Evolutionary conservation across 1,140 invertebrate species (phyloP).

Genomic region (Eumeta japonica): DNA sequence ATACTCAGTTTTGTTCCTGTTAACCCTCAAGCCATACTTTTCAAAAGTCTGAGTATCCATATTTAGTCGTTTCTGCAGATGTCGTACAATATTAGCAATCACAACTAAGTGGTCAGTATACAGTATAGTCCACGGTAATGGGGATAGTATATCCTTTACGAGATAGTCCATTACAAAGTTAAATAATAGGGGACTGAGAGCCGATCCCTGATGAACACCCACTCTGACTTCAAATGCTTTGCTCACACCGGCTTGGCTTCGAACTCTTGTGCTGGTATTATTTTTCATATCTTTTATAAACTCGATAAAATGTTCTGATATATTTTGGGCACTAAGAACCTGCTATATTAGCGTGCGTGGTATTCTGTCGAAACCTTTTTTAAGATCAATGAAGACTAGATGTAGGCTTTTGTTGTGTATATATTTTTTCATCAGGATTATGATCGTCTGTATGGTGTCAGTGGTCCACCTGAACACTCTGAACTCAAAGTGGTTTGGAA

Average conservation of each 20-base stretch:
- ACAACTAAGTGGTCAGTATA: conserved; percentile 1
- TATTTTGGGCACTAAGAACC: neutral
- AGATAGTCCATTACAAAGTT: conserved; percentile 3
- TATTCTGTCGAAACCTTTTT: no score
- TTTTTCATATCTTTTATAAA: neutral
- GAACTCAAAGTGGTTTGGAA: neutral
- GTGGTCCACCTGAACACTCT: neutral
- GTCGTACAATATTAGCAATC: conserved; percentile 1
- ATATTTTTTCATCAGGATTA: no score
- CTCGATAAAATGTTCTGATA: neutral
- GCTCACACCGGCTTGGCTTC: neutral
- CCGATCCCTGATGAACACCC: conserved; percentile 2
- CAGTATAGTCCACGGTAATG: neutral
- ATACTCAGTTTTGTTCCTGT: conserved; percentile 1
- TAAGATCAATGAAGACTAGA: conserved; percentile 1
- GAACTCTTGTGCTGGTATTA: neutral
- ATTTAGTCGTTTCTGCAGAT: neutral
- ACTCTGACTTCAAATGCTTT: conserved; percentile 1
- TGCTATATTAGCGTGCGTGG: neutral
- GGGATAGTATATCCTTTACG: neutral
- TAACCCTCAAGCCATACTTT: neutral
- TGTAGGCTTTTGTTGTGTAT: neutral
- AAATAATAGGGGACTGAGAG: neutral
- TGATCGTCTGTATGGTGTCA: no score
- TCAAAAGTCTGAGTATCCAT: neutral